Evolutionary conservation across 2,888 invertebrate species (phyloP).

Genomic region (Unio pictorum): DNA sequence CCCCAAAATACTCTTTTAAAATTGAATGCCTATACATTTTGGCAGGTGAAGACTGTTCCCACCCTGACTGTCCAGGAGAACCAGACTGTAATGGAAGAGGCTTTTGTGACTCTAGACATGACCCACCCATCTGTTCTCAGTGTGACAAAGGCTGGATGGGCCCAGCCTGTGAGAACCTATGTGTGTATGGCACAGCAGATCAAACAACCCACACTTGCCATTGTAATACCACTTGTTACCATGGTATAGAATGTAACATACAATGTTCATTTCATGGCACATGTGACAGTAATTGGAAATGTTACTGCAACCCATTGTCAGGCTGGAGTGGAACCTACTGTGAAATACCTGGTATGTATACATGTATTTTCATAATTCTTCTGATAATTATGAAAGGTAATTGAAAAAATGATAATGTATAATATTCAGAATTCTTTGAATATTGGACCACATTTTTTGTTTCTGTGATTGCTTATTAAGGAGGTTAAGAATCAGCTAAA

Average conservation of each 20-base stretch:
- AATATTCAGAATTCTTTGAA: no score
- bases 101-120: conserved; percentile 33
- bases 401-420: no score
- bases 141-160: conserved; percentile 54
- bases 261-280: conserved; percentile 53
- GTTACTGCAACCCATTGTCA: conserved; percentile 46
- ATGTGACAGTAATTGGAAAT: conserved; percentile 30
- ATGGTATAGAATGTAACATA: conserved; percentile 54
- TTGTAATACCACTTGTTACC: conserved; percentile 51
- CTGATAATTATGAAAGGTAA: no score
- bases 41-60: conserved; percentile 47
- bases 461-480: no score
- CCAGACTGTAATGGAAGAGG: conserved; percentile 52
- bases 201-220: conserved; percentile 33
- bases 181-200: conserved; percentile 41
- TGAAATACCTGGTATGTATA: conserved; percentile 37
- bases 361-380: no score
- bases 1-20: no score
- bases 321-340: conserved; percentile 55
- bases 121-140: conserved; percentile 49
- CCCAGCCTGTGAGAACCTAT: conserved; percentile 48
- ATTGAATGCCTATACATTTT: background rate
- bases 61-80: conserved; percentile 52
- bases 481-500: no score
- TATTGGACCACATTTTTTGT: no score